Percentiles rank a stretch among this genome's conserved stretches.
Evolutionary conservation across 2,888 invertebrate species (phyloP).

Genomic region (Leuctra nigra): DNA sequence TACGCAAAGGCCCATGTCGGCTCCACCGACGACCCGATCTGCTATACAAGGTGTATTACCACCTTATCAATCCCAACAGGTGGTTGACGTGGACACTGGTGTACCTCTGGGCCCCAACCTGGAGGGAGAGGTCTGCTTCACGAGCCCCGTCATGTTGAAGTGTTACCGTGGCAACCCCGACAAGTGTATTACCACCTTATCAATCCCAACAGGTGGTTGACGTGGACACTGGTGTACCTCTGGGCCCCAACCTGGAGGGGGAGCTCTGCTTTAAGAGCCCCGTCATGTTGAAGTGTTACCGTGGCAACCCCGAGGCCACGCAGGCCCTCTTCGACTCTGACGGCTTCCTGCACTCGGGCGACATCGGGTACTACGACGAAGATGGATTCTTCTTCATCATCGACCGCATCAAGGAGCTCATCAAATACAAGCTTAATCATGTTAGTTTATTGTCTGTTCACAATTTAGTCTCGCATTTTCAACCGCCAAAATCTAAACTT

Average conservation of each 20-base stretch:
- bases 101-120: conserved; percentile 5
- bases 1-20: too few relatives aligned
- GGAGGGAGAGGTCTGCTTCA: conserved; percentile 14
- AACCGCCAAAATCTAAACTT: too few relatives aligned
- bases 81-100: conserved; percentile 12
- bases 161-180: conserved; percentile 15
- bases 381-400: conserved; percentile 41
- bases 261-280: conserved; percentile 7
- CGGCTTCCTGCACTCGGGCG: conserved; percentile 34
- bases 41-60: too few relatives aligned
- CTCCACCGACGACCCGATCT: too few relatives aligned
- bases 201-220: conserved; percentile 17
- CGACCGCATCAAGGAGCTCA: conserved; percentile 45
- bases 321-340: conserved; percentile 14
- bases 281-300: conserved; percentile 5
- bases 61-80: too few relatives aligned
- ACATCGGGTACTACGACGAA: conserved; percentile 40
- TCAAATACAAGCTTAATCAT: conserved; percentile 46
- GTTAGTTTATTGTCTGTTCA: too few relatives aligned
- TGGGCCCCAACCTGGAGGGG: conserved; percentile 12
- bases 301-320: conserved; percentile 15
- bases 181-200: too few relatives aligned
- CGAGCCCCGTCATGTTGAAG: background rate
- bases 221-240: background rate
- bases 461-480: too few relatives aligned